phyloP scores from a whole-genome alignment of 2,797 vertebrate genomes.

The Gambelia wislizenii region DNA sequence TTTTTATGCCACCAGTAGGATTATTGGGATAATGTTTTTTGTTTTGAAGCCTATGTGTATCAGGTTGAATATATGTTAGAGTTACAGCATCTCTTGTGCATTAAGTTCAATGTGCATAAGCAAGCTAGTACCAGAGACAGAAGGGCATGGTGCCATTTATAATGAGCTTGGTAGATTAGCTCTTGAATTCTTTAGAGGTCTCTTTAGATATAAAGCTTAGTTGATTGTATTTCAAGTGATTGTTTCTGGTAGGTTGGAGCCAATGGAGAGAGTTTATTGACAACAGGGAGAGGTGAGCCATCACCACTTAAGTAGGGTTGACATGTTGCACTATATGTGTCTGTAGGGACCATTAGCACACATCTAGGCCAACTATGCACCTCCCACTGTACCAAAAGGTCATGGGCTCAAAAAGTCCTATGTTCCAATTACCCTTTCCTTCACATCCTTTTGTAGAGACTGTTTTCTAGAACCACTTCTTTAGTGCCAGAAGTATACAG shows the following conservation, averaged over 20 bases:
- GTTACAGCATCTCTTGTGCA: neutral
- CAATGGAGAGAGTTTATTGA: slow-evolving; percentile 9
- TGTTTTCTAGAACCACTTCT: accelerated
- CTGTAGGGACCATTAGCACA: slow-evolving; percentile 45
- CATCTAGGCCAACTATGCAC: slow-evolving; percentile 48
- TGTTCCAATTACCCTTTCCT: slow-evolving; percentile 37
- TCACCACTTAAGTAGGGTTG: slow-evolving; percentile 49
- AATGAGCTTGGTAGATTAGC: neutral
- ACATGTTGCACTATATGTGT: slow-evolving; percentile 34
- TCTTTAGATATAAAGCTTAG: neutral
- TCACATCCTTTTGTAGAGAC: accelerated
- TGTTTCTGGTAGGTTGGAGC: slow-evolving; percentile 29
- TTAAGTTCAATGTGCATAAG: neutral
- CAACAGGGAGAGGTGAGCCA: slow-evolving; percentile 54
- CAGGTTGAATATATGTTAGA: no score
- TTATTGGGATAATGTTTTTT: neutral
- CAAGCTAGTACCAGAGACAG: neutral
- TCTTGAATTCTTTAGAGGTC: neutral
- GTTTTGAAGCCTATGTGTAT: neutral
- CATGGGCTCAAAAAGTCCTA: slow-evolving; percentile 41
- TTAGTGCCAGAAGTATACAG: neutral
- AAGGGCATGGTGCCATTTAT: neutral
- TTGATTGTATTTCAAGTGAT: neutral
- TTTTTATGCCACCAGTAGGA: neutral
- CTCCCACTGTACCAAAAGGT: slow-evolving; percentile 51